These are phyloP conservation scores for Spodoptera frugiperda DNA, from an alignment of 1,140 invertebrate species.

Conservation along the genomic window DNA sequence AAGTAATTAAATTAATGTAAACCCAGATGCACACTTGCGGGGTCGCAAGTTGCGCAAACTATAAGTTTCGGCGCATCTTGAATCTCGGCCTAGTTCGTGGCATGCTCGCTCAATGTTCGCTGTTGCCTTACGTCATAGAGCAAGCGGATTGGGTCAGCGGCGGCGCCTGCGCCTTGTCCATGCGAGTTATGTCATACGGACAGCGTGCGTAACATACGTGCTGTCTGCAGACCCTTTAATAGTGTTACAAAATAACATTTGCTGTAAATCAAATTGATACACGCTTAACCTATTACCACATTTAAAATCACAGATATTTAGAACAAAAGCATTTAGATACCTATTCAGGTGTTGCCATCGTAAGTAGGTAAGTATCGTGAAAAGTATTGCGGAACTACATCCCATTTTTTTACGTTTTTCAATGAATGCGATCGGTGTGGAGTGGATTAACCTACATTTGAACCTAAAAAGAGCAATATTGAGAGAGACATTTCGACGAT, in stretches of 20 bases:
- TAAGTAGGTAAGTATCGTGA: too few relatives aligned
- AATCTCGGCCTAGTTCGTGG: conserved; percentile 71
- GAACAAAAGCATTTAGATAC: too few relatives aligned
- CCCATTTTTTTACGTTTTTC: too few relatives aligned
- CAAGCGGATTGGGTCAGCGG: conserved; percentile 74
- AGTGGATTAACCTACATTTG: too few relatives aligned
- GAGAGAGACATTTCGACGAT: conserved; percentile 24
- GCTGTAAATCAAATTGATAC: conserved; percentile 30
- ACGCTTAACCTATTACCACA: conserved; percentile 26
- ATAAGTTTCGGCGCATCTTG: conserved; percentile 76
- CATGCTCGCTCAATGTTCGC: conserved; percentile 48
- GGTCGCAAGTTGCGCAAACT: conserved; percentile 64
- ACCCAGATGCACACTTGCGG: conserved; percentile 37
- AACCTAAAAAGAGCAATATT: background rate
- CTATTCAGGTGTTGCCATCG: too few relatives aligned
- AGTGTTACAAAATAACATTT: conserved; percentile 46
- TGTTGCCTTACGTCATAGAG: conserved; percentile 66
- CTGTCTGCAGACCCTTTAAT: conserved; percentile 56
- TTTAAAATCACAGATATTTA: background rate
- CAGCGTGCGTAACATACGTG: conserved; percentile 66
- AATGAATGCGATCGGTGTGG: too few relatives aligned
- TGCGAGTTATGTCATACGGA: conserved; percentile 77
- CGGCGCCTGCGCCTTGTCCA: conserved; percentile 67
- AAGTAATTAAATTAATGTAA: conserved; percentile 30
- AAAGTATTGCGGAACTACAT: too few relatives aligned